Evolutionary conservation across 2,113 vertebrate genomes (phyloP).

Genomic region (Crotalus horridus): DNA sequence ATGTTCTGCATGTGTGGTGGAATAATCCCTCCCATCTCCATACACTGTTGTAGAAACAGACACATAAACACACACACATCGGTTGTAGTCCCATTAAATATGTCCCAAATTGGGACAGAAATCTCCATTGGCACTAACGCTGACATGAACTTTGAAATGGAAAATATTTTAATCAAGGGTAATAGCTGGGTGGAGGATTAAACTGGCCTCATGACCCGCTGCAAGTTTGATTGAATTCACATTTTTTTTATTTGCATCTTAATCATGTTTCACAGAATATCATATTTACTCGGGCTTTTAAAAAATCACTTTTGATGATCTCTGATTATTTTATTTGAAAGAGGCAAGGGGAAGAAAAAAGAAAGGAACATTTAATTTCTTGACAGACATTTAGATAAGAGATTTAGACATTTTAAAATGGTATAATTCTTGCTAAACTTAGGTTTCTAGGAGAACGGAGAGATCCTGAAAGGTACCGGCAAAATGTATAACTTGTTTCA

Average conservation of each 20-base stretch:
- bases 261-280: not conserved
- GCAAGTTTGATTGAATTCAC: not conserved
- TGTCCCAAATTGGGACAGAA: not conserved
- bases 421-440: not conserved
- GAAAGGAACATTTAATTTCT: not conserved
- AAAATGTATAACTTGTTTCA: not conserved
- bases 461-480: not conserved
- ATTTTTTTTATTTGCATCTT: not conserved
- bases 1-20: not conserved
- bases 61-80: not conserved
- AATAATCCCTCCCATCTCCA: not conserved
- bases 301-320: not conserved
- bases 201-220: not conserved
- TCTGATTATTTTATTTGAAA: not conserved
- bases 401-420: not conserved
- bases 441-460: not conserved
- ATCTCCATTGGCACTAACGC: not conserved
- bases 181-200: not conserved
- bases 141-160: not conserved
- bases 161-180: not conserved
- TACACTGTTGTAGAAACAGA: not conserved
- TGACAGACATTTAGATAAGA: not conserved
- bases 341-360: not conserved
- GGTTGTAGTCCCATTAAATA: not conserved
- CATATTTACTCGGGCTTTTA: not conserved